Base-by-base conservation (phyloP, 2,888 invertebrate genomes). In the Nemotelus nigrinus region DNA sequence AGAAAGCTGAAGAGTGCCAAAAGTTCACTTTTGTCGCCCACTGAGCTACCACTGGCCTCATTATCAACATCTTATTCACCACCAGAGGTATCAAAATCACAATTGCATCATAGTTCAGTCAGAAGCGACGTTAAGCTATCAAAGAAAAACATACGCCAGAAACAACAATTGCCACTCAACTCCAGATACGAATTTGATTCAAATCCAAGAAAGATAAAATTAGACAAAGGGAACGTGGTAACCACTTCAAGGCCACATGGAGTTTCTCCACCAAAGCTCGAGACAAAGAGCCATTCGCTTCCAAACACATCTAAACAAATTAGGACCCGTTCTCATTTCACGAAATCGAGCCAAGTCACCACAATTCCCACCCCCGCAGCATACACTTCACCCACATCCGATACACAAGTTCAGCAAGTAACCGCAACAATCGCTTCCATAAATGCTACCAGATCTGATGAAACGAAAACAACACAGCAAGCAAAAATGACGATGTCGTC, bases 381-480 rank as follows among this genome's bases (percentile, higher is more conserved):
- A 50, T 50, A 5, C 50, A 50, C 50, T 50, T 5, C 5, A 50
- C 1, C 77, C 79, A 78, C 81, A 84, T 65, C 83, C 81, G 70
- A 84, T 85, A 77, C 85, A 84, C 77, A 85, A 85, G 79, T 84
- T 85, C 84, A 84, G 3, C 48, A 25, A 25, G 25, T 45, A 78
- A 50, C 68, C 57, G 10, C 76, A 45, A 25, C 80, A 78, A 63
- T n/a, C 77, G 6, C 3, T 63, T 48, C 47, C 48, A 74, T 47
- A 57, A 48, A 57, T 48, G 63, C 39, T 74, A 47, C 50, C 5
- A 41, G 7, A 50, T 74, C 74, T 3, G 60, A 74, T 74, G 47
- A 65, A 68, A 67, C 57, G 44, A 68, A 44, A 68, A 67, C 67
- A 76, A 55, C 47, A 48, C 43, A 5, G 48, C 60, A 74, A 60